Base-by-base conservation (phyloP, 53 echinoderm and acorn worm genomes). In the Paelopatides confundens region DNA sequence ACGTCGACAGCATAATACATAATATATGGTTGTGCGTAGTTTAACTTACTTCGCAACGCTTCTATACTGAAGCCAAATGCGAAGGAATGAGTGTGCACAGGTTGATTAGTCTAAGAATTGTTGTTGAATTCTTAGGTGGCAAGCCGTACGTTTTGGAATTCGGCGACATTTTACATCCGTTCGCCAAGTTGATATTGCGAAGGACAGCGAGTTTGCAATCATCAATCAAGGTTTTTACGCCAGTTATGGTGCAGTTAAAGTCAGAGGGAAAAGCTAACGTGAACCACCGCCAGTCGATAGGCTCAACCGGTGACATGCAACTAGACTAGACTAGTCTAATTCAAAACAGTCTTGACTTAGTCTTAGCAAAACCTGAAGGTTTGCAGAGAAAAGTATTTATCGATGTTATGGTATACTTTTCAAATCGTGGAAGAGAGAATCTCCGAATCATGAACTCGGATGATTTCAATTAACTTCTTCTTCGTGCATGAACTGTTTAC, bases 371-470 rank as follows among this genome's bases (percentile, higher is more conserved):
- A 76, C 77, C 77, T 76, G 77, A 76, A 76, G 77, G 85, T 53
- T 86, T 90, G 48, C 86, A 90, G 54, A 86, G 86, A 29, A 78
- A 86, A 34, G 85, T 90, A 62, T 90, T 91, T 31, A 18, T 91
- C 48, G 88, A 91, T 46, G 74, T 91, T 35, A 85, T 92, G 92
- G 76, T 88, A 23, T 88, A 92, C 64, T 88, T 92, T 43, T 77
- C 58, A 14, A 92, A 85, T 58, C 85, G 88, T 48, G 92, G 85
- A 3, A 82, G 92, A 52, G 88, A 87, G 49, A 92, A 89, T 67
- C 47, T 89, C 2, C 62, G 85, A 17, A 65, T 34, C 64, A 89
- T 92, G 92, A 48, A 36, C 34, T 35, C 46, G 13, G 70, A 51
- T 40, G 85, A 89, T 69, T 89, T 85, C 50, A 62, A 50, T 67